These are phyloP conservation scores for Canis aureus DNA, from an alignment of 2,113 vertebrate species.

Conservation along the genomic window DNA sequence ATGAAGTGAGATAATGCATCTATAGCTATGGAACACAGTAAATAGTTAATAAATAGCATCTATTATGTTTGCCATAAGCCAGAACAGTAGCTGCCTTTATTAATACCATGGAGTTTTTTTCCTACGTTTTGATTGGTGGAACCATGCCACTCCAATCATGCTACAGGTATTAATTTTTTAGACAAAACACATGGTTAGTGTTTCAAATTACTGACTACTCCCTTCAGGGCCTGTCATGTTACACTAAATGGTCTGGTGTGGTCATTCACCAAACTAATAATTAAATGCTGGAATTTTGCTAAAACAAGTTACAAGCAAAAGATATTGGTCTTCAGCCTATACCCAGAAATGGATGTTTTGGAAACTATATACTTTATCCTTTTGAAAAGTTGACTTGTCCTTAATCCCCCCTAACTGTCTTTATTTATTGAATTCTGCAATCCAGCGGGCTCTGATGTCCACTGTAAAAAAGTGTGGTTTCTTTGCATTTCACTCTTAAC, in stretches of 20 bases:
- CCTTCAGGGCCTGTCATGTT: conserved; percentile 79
- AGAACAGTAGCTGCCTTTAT: conserved; percentile 75
- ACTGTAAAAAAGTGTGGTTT: conserved; percentile 31
- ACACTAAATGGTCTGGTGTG: conserved; percentile 78
- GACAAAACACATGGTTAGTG: conserved; percentile 83
- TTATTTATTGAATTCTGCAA: conserved; percentile 56
- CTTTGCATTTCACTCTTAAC: conserved; percentile 57
- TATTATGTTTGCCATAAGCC: conserved; percentile 49
- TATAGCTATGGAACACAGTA: not conserved
- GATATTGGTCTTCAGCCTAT: conserved; percentile 77
- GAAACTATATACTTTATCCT: conserved; percentile 77
- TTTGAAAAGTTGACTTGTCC: conserved; percentile 74
- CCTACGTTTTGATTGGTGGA: conserved; percentile 73
- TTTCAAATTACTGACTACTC: conserved; percentile 83
- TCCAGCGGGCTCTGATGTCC: not conserved
- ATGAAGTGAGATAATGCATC: not conserved
- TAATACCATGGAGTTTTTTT: conserved; percentile 32
- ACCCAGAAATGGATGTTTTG: conserved; percentile 78
- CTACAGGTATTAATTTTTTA: conserved; percentile 82
- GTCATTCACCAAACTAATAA: conserved; percentile 83
- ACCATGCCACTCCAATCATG: conserved; percentile 70
- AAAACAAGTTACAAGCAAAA: conserved; percentile 81
- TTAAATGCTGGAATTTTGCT: conserved; percentile 84
- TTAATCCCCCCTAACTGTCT: conserved; percentile 52
- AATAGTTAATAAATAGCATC: conserved; percentile 52